Evolutionary conservation across 1,140 invertebrate genomes (phyloP).

Genomic region (Acromyrmex heyeri): DNA sequence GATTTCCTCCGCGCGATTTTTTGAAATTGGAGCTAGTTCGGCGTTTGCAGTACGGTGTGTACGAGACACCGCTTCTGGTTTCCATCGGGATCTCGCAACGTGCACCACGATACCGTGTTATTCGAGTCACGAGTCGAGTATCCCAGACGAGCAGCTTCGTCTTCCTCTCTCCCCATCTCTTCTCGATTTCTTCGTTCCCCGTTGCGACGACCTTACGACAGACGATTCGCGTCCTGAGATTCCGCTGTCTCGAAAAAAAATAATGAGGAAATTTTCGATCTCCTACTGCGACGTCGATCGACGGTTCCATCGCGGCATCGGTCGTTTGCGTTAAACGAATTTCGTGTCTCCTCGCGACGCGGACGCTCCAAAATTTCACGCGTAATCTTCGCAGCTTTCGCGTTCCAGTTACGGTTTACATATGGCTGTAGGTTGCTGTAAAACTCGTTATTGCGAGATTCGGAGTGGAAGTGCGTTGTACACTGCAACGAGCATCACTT

Average conservation of each 20-base stretch:
- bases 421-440: not conserved
- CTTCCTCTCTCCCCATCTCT: not conserved
- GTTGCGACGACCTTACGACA: constrained; percentile 29
- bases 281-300: not conserved
- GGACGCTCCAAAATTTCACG: not conserved
- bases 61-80: constrained; percentile 11
- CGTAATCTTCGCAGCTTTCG: not conserved
- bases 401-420: not conserved
- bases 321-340: not conserved
- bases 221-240: constrained; percentile 29
- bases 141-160: constrained; percentile 25
- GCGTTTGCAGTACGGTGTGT: constrained; percentile 3
- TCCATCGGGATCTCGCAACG: constrained; percentile 39
- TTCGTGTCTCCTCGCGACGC: not conserved
- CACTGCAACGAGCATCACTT: not conserved
- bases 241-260: not conserved
- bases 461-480: not conserved
- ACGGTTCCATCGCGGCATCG: not conserved
- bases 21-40: constrained; percentile 65
- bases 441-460: not conserved
- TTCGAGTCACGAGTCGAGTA: constrained; percentile 69
- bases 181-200: not conserved
- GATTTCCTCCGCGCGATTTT: constrained; percentile 59
- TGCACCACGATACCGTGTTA: constrained; percentile 44
- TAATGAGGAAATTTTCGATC: constrained; percentile 24